A percentile compares a stretch with the other conserved stretches of the same genome.
phyloP scores from a whole-genome alignment of 2,113 vertebrate genomes.

The Canis aureus region DNA sequence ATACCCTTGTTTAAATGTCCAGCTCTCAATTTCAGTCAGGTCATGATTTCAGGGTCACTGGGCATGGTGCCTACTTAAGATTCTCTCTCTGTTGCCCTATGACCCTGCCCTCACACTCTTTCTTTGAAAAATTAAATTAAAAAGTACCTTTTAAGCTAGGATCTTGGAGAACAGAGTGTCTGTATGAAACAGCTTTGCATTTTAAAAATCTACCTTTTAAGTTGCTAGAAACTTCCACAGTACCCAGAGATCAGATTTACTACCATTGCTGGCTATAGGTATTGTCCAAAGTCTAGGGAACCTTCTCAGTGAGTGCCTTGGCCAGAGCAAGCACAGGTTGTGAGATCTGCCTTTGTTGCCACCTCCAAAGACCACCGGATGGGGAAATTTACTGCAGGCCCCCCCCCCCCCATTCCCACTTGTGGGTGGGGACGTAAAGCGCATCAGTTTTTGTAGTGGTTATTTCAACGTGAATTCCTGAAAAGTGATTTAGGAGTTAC shows the following conservation, averaged over 20 bases:
- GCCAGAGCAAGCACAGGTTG: not conserved
- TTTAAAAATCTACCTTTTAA: not conserved
- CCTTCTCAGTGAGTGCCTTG: not conserved
- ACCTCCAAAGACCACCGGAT: not conserved
- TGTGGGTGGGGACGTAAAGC: not conserved
- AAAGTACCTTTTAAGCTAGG: not conserved
- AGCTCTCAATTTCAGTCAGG: not conserved
- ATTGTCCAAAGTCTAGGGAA: not conserved
- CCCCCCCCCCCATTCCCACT: not conserved
- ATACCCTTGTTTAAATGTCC: not conserved
- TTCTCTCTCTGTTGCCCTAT: not conserved
- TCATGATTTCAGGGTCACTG: not conserved
- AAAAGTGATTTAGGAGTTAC: not conserved
- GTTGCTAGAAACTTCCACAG: not conserved
- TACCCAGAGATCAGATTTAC: not conserved
- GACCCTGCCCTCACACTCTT: not conserved
- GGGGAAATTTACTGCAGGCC: not conserved
- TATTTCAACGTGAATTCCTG: not conserved
- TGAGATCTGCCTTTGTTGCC: not conserved
- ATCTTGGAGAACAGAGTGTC: not conserved
- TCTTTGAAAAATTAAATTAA: not conserved
- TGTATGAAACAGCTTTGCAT: not conserved
- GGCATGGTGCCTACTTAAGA: not conserved
- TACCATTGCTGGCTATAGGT: not conserved
- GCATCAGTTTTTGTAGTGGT: not conserved